These are phyloP conservation scores for Ommatoiulus sabulosus DNA, from an alignment of 2,888 invertebrate genomes.

Conservation along the genomic window DNA sequence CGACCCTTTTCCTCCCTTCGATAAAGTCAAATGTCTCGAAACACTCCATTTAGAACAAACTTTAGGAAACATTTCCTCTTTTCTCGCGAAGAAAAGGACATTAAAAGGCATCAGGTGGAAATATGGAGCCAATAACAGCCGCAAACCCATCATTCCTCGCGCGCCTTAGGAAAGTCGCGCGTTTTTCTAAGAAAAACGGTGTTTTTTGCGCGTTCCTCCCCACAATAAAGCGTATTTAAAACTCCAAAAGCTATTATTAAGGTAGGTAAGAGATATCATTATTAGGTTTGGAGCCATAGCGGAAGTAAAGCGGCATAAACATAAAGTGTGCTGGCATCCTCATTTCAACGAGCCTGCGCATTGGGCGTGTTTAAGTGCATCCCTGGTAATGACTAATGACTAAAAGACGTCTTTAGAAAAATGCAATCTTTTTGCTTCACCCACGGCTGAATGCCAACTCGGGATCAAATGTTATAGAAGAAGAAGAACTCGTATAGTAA, in stretches of 20 bases:
- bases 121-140: conserved; percentile 39
- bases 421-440: background rate
- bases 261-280: conserved; percentile 41
- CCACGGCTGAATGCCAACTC: conserved; percentile 39
- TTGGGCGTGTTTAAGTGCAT: conserved; percentile 38
- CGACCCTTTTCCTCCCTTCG: background rate
- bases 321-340: background rate
- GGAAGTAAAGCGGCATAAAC: conserved; percentile 15
- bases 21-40: conserved; percentile 6
- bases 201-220: conserved; percentile 4
- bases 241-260: conserved; percentile 21
- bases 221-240: conserved; percentile 39
- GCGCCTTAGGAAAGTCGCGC: conserved; percentile 2
- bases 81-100: background rate
- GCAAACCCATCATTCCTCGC: background rate
- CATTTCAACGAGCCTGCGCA: conserved; percentile 37
- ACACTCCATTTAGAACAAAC: background rate
- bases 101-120: conserved; percentile 44
- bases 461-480: background rate
- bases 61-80: background rate
- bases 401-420: conserved; percentile 23
- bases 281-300: conserved; percentile 34
- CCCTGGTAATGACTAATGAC: conserved; percentile 47
- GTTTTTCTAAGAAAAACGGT: background rate
- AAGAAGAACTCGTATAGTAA: background rate